Evolutionary conservation across 2,797 vertebrate genomes (phyloP).

Genomic region (Pogoniulus pusillus): DNA sequence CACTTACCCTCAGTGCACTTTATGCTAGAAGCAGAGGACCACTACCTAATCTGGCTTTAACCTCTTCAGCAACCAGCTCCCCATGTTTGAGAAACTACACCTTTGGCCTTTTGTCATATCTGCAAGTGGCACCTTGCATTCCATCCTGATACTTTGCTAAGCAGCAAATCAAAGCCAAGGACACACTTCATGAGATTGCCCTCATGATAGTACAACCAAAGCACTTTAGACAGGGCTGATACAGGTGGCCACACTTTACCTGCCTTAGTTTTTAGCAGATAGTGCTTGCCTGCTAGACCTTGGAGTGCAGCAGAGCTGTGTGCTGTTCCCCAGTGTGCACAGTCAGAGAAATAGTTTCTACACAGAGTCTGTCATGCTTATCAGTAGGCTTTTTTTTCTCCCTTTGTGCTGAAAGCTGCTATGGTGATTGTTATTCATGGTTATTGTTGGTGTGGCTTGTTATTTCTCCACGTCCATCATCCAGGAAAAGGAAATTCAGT

Average conservation of each 20-base stretch:
- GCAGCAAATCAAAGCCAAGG: neutral
- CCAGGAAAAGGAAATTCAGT: neutral
- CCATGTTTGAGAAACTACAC: neutral
- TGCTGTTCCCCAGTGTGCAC: neutral
- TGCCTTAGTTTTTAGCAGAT: neutral
- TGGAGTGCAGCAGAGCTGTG: neutral
- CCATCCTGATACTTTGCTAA: neutral
- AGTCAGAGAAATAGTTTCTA: neutral
- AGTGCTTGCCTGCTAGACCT: neutral
- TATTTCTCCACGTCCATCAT: neutral
- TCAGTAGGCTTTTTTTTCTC: neutral
- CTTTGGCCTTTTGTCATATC: neutral
- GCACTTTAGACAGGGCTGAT: neutral
- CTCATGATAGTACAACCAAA: neutral
- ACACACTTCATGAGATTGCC: neutral
- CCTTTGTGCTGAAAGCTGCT: neutral
- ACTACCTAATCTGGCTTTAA: neutral
- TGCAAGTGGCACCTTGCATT: slow-evolving; percentile 51
- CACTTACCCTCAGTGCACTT: neutral
- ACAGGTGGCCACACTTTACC: neutral
- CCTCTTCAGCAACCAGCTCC: neutral
- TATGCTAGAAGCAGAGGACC: neutral
- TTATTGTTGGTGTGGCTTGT: neutral
- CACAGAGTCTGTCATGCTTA: neutral
- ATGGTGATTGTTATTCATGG: neutral